Evolutionary conservation across 2,113 vertebrate species (phyloP), one percentile per base, ranked within the genome.

Genomic region (Casuarius casuarius): DNA sequence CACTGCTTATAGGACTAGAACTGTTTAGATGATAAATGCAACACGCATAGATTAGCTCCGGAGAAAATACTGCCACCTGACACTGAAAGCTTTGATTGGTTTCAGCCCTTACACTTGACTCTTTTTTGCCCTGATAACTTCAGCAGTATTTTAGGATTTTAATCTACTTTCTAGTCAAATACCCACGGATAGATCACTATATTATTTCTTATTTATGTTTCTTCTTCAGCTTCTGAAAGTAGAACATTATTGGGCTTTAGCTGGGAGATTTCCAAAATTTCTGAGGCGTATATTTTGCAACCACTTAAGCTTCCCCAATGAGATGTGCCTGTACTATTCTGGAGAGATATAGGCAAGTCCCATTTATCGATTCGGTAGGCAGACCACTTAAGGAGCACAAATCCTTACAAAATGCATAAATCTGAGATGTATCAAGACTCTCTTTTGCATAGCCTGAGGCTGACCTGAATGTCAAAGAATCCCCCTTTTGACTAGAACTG

Each of bases 131-230:
- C 78, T 91, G 84, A 89, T 95, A 98, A 96, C 83, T 97, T 97
- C 71, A 92, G 75, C 72, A 96, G 74, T 97, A 97, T 97, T 95
- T 98, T 97, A 98, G 97, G 81, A 94, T 97, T 98, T 97, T 97
- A 97, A 98, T 98, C 94, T 96, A 92, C 89, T 96, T 93, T 62
- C 95, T 81, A 97, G 93, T 97, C 96, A 97, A 96, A 96, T 89
- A 61, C 46, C 10, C 75, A 90, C 5, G 5, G 92, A 96, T 94
- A 70, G 81, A 95, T 97, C 82, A 90, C 61, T 92, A 16, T 91
- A 81, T 91, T 72, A 92, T 76, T 90, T 88, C 70, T 96, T 98
- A 96, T 97, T 97, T 96, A 92, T 85, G 52, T 52, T 90, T 97
- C 52, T 74, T 96, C 94, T 97, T 91, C 49, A 83, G 54, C 75